A percentile compares a stretch with the other conserved stretches of the same genome.
Evolutionary conservation across 2,888 invertebrate genomes (phyloP).

Genomic region (Drosophila sordidula): DNA sequence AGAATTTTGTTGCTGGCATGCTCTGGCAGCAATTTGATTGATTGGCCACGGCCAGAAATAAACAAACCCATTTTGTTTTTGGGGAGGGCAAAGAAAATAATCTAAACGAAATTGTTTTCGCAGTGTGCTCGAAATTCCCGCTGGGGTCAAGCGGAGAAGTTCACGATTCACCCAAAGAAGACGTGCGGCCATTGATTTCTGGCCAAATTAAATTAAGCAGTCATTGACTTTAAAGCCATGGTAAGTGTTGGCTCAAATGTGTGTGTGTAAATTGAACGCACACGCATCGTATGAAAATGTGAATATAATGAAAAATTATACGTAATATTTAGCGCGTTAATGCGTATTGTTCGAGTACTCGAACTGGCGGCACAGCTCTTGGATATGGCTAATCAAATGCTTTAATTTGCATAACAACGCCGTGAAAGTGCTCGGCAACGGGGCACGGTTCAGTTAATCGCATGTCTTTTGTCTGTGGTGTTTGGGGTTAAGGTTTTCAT

Average conservation of each 20-base stretch:
- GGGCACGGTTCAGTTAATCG: slow-evolving; percentile 71
- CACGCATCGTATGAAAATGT: slow-evolving; percentile 9
- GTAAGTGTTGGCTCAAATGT: slow-evolving; percentile 8
- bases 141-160: slow-evolving; percentile 56
- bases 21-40: slow-evolving; percentile 62
- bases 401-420: slow-evolving; percentile 76
- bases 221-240: slow-evolving; percentile 66
- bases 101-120: slow-evolving; percentile 67
- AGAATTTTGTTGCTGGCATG: slow-evolving; percentile 22
- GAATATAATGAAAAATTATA: slow-evolving; percentile 34
- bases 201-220: slow-evolving; percentile 75
- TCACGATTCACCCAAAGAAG: slow-evolving; percentile 25
- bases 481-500: slow-evolving; percentile 78
- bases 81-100: slow-evolving; percentile 19
- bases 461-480: slow-evolving; percentile 14
- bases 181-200: slow-evolving; percentile 67
- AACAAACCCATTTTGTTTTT: slow-evolving; percentile 35
- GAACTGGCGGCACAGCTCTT: slow-evolving; percentile 17
- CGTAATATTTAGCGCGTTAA: slow-evolving; percentile 45
- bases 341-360: slow-evolving; percentile 42
- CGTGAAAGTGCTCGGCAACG: slow-evolving; percentile 59
- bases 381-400: slow-evolving; percentile 63
- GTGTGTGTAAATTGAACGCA: slow-evolving; percentile 20
- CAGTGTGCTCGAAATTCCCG: slow-evolving; percentile 58
- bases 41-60: slow-evolving; percentile 66